Evolutionary conservation across 1,140 invertebrate species (phyloP).

Genomic region (Cotesia typhae): DNA sequence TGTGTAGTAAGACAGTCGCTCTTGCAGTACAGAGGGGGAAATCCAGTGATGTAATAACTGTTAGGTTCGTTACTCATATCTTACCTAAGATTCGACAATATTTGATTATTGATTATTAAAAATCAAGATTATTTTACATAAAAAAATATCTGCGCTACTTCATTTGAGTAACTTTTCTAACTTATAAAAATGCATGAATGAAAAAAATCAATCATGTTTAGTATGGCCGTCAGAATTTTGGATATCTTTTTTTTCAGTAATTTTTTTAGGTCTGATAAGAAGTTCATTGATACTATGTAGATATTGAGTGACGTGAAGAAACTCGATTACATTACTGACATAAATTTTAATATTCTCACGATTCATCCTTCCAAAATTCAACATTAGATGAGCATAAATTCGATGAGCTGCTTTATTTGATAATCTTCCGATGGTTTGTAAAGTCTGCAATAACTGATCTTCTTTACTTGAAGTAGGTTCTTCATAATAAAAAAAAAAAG

Average conservation of each 20-base stretch:
- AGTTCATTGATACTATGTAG: constrained; percentile 61
- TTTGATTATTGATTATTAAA: no score
- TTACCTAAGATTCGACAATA: no score
- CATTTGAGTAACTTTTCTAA: no score
- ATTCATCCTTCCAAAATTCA: constrained; percentile 69
- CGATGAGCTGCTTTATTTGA: constrained; percentile 75
- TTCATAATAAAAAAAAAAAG: constrained; percentile 48
- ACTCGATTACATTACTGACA: constrained; percentile 69
- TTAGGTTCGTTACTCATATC: no score
- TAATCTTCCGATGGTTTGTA: constrained; percentile 75
- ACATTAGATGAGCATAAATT: constrained; percentile 72
- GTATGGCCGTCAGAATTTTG: constrained; percentile 26
- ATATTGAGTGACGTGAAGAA: constrained; percentile 70
- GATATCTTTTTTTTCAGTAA: constrained; percentile 7
- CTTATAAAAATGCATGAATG: no score
- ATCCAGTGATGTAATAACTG: no score
- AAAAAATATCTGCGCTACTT: no score
- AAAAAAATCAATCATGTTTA: constrained; percentile 9
- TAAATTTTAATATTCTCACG: constrained; percentile 71
- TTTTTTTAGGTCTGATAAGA: constrained; percentile 35
- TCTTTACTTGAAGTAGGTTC: constrained; percentile 65
- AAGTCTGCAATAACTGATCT: constrained; percentile 74
- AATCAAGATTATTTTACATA: no score
- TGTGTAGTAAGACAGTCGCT: no score
- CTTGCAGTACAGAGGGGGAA: no score